Conservation (phyloP, 2,797 vertebrate genomes). For the Pteronotus mesoamericanus region DNA sequence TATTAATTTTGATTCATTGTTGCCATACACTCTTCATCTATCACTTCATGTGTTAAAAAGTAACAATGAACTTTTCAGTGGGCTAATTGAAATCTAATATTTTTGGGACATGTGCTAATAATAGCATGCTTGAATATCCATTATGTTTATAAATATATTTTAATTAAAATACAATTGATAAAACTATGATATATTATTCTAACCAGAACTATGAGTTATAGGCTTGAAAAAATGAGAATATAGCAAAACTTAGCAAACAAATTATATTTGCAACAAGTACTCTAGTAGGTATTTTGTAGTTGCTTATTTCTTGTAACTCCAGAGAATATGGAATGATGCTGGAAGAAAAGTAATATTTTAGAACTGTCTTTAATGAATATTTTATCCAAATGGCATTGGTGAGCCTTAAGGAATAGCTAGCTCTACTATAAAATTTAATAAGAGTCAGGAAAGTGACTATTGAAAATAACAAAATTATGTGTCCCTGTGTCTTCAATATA, state of each 20-base stretch:
- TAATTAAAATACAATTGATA: background rate
- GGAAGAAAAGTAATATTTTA: slow-evolving; percentile 16
- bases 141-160: background rate
- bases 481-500: slow-evolving; percentile 51
- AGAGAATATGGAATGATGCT: slow-evolving; percentile 29
- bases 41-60: background rate
- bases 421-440: slow-evolving; percentile 62
- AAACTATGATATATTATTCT: background rate
- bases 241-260: slow-evolving; percentile 43
- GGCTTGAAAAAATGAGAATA: background rate
- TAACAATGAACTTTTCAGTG: background rate
- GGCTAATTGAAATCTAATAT: background rate
- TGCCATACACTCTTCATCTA: background rate
- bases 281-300: background rate
- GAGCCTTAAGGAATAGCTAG: slow-evolving; percentile 56
- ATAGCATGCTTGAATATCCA: background rate
- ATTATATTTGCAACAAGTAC: slow-evolving; percentile 8
- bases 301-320: slow-evolving; percentile 5
- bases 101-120: background rate
- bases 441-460: slow-evolving; percentile 64
- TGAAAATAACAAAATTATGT: slow-evolving; percentile 49
- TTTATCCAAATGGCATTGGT: slow-evolving; percentile 57
- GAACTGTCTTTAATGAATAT: slow-evolving; percentile 71
- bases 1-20: background rate
- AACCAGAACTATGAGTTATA: background rate